These are phyloP conservation scores for Caloenas nicobarica DNA, from an alignment of 2,113 vertebrate genomes.

Conservation along the genomic window DNA sequence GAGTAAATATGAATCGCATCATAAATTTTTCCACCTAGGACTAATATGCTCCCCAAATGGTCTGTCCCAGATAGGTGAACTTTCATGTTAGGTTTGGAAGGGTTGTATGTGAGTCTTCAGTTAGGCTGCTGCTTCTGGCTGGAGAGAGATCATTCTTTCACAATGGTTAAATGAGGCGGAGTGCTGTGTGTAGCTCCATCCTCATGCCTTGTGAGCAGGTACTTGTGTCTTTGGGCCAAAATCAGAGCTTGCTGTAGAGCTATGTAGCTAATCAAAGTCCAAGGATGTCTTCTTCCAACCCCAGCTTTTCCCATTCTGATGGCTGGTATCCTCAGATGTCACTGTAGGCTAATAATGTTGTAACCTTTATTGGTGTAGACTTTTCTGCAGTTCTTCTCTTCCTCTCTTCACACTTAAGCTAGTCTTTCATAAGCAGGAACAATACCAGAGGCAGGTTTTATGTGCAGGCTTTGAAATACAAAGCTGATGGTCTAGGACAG, in stretches of 20 bases:
- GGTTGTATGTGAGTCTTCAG: neutral
- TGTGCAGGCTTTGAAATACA: neutral
- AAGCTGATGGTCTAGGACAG: neutral
- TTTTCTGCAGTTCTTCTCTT: neutral
- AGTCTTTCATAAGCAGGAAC: neutral
- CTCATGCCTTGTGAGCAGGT: neutral
- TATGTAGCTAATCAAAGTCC: neutral
- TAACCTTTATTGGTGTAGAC: neutral
- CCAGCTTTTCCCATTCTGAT: rapidly evolving
- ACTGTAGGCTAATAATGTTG: neutral
- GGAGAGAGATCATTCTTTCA: neutral
- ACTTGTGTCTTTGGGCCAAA: neutral
- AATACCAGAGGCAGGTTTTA: neutral
- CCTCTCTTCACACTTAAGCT: neutral
- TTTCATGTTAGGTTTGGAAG: neutral
- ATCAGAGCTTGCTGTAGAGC: neutral
- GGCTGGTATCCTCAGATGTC: neutral
- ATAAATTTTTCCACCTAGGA: neutral
- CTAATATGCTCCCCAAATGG: neutral
- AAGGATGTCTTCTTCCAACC: neutral
- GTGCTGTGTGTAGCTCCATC: neutral
- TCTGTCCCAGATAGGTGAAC: neutral
- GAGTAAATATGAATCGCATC: neutral
- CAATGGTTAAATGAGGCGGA: neutral
- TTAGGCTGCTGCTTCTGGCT: neutral